phyloP scores from a whole-genome alignment of 2,888 invertebrate genomes.

The Caenorhabditis sulstoni region DNA sequence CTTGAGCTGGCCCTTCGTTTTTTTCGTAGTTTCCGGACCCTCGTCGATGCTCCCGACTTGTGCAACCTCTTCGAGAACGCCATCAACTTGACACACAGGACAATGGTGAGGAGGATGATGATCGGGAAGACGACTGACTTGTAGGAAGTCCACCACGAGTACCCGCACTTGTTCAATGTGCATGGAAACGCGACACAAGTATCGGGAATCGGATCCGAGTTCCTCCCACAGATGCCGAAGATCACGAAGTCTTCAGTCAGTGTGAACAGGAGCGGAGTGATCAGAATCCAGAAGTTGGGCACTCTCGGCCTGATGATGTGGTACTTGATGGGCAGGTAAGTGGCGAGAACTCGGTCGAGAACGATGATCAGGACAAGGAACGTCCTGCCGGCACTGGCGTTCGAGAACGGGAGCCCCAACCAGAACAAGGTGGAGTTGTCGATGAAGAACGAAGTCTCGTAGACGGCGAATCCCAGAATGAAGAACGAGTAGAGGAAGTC shows the following conservation, averaged over 20 bases:
- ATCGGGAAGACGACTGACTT: conserved; percentile 40
- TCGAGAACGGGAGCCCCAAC: conserved; percentile 44
- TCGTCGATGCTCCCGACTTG: conserved; percentile 13
- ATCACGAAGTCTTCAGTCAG: conserved; percentile 36
- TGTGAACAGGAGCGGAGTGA: conserved; percentile 17
- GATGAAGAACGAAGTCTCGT: conserved; percentile 36
- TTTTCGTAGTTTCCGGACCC: conserved; percentile 7
- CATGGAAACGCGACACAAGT: conserved; percentile 40
- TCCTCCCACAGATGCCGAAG: conserved; percentile 31
- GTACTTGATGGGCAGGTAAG: conserved; percentile 43
- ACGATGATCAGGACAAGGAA: conserved; percentile 38
- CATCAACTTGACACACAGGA: conserved; percentile 30
- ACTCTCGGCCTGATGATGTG: conserved; percentile 24
- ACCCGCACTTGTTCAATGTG: conserved; percentile 35
- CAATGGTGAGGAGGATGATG: conserved; percentile 32
- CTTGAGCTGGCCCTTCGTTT: background rate
- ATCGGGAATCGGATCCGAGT: conserved; percentile 4
- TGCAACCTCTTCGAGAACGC: conserved; percentile 27
- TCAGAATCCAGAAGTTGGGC: conserved; percentile 4
- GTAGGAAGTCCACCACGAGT: conserved; percentile 49
- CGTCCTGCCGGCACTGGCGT: conserved; percentile 41
- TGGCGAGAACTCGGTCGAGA: conserved; percentile 34
- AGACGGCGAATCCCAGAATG: conserved; percentile 28
- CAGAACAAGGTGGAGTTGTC: conserved; percentile 28
- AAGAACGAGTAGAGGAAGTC: conserved; percentile 50